Conservation (phyloP, 2,888 invertebrate species). For the Zygothrica quintamaculata region DNA sequence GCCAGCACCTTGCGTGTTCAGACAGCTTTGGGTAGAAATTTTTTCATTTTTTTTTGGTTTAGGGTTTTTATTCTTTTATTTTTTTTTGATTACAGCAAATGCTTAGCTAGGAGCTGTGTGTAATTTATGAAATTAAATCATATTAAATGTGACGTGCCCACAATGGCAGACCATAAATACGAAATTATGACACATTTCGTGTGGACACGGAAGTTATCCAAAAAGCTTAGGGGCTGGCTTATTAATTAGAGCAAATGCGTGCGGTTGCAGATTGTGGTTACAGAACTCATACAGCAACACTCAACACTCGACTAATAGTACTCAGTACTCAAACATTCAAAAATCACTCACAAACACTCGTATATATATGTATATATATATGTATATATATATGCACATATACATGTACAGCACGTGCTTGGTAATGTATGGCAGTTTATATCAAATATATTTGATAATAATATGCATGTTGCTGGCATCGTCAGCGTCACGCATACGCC, state of each 20-base stretch:
- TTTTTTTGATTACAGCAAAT: conserved; percentile 36
- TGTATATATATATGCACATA: too few species aligned
- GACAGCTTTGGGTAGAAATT: conserved; percentile 41
- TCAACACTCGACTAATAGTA: conserved; percentile 5
- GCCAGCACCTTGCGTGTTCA: conserved; percentile 37
- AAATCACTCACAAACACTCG: conserved; percentile 1
- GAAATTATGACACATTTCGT: conserved; percentile 77
- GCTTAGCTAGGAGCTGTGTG: conserved; percentile 62
- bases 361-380: conserved; percentile 1
- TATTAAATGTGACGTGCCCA: conserved; percentile 64
- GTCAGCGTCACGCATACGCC: conserved; percentile 53
- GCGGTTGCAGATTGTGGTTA: conserved; percentile 68
- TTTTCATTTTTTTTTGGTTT: conserved; percentile 25
- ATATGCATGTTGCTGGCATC: conserved; percentile 48
- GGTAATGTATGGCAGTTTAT: conserved; percentile 48
- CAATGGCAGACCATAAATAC: conserved; percentile 66
- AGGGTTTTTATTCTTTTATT: not conserved
- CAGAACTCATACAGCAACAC: conserved; percentile 8
- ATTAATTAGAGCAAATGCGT: conserved; percentile 74
- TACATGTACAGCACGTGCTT: conserved; percentile 37
- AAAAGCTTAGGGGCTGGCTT: conserved; percentile 60
- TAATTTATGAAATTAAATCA: conserved; percentile 77
- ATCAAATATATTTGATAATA: conserved; percentile 46
- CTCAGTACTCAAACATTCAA: not conserved
- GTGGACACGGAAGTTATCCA: conserved; percentile 66